phyloP scores from a whole-genome alignment of 2,888 invertebrate genomes.

The Megalurothrips usitatus region DNA sequence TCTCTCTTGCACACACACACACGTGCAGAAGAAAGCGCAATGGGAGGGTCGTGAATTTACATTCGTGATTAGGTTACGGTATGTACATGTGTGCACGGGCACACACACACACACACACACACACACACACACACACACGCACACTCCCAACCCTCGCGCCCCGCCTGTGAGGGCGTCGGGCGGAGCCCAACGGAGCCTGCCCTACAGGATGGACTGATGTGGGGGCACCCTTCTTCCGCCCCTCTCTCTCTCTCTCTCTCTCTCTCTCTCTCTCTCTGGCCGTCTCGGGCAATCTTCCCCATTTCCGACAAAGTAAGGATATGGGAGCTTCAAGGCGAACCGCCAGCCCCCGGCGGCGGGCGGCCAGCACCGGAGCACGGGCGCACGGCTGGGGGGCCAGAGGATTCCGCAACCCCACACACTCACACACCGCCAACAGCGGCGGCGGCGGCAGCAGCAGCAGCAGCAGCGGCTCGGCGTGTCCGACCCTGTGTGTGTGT shows the following conservation, averaged over 20 bases:
- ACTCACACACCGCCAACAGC: too few species aligned
- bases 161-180: not conserved
- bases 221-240: too few species aligned
- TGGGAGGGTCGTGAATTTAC: slow-evolving; percentile 5
- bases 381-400: not conserved
- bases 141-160: not conserved
- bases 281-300: slow-evolving; percentile 10
- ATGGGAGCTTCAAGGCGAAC: too few species aligned
- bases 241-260: too few species aligned
- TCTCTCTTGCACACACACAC: not conserved
- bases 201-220: not conserved
- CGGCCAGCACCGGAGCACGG: too few species aligned
- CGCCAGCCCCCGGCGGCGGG: not conserved
- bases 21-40: not conserved
- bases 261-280: not conserved
- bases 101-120: not conserved
- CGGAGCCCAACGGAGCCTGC: not conserved
- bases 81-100: not conserved
- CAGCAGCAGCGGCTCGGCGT: too few species aligned
- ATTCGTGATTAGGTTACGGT: slow-evolving; percentile 17
- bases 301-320: slow-evolving; percentile 11
- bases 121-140: not conserved
- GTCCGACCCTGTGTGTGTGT: too few species aligned
- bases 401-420: too few species aligned
- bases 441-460: too few species aligned